Evolutionary conservation across 2,888 invertebrate species (phyloP), one percentile per base, ranked within the genome.

Genomic region (Rotaria macrura): DNA sequence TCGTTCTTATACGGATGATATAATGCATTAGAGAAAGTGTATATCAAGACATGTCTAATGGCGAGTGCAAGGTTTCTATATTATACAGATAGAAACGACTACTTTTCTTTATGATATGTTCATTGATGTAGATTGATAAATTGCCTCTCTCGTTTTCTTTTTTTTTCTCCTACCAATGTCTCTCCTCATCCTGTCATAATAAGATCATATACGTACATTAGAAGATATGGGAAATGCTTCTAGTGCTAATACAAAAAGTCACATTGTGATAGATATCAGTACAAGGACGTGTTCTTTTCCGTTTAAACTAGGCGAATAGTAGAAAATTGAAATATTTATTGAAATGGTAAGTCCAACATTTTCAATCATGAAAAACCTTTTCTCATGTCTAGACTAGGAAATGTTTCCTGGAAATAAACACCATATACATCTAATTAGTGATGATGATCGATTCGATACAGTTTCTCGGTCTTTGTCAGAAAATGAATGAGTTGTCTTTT

Each of bases 31-130:
- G 10, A 57, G 55, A 29, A 57, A 57, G 55, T 57, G 55, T 57
- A 57, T 57, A 57, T 57, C 55, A 57, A 57, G 55, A 57, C 55
- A 57, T 57, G 55, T 57, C 55, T 57, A 57, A 57, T 57, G 55
- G 55, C 0, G 55, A 57, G 29, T 57, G 55, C 55, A 57, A 57
- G 55, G 55, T 57, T 57, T 29, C 55, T 29, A n/a, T 29, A n/a
- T 14, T 57, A n/a, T 57, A n/a, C 14, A 57, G 55, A 57, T 57
- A 57, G 55, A 57, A 29, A 57, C n/a, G 55, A 57, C 55, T 29
- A 14, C 55, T 57, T 57, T 29, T 14, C 14, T 57, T 57, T 57
- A 57, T 57, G 55, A 57, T 57, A 57, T 57, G 55, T 57, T 57
- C 55, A 57, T 9, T 57, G n/a, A 57, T 57, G 55, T 55, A 57